Evolutionary conservation across 2,113 vertebrate genomes (phyloP).

Genomic region (Bubalus kerabau): DNA sequence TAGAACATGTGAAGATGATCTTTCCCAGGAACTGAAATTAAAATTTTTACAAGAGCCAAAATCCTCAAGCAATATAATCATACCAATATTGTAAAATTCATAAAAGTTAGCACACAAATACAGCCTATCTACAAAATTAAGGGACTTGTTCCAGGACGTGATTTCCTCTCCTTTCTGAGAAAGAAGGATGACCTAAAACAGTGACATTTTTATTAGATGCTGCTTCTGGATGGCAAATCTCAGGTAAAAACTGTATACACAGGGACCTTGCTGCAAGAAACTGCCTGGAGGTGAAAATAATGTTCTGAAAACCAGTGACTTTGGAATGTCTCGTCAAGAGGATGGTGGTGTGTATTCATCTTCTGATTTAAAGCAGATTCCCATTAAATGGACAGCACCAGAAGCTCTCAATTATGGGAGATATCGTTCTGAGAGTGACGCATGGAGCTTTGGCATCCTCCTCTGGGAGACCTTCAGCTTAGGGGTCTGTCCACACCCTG

Average conservation of each 20-base stretch:
- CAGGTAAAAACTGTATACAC: constrained; percentile 94
- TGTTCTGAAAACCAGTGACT: constrained; percentile 96
- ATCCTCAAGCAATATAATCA: constrained; percentile 97
- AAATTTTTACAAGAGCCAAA: constrained; percentile 94
- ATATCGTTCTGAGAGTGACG: constrained; percentile 94
- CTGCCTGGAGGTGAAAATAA: constrained; percentile 91
- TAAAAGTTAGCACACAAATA: constrained; percentile 92
- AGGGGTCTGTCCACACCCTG: constrained; percentile 95
- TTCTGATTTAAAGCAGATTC: constrained; percentile 96
- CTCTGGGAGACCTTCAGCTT: constrained; percentile 97
- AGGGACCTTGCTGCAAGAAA: constrained; percentile 95
- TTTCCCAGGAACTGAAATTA: constrained; percentile 92
- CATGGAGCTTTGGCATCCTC: constrained; percentile 96
- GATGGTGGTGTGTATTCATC: constrained; percentile 95
- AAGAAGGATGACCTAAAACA: constrained; percentile 97
- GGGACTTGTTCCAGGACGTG: constrained; percentile 82
- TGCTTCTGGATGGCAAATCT: constrained; percentile 93
- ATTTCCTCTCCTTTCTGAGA: constrained; percentile 94
- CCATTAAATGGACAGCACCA: constrained; percentile 97
- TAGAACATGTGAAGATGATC: constrained; percentile 94
- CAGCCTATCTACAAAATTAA: constrained; percentile 77
- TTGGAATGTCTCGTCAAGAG: constrained; percentile 97
- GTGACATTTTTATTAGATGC: constrained; percentile 92
- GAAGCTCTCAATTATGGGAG: constrained; percentile 97
- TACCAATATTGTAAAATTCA: constrained; percentile 93